Conservation (phyloP, 2,888 invertebrate species). For the Meghimatium bilineatum region DNA sequence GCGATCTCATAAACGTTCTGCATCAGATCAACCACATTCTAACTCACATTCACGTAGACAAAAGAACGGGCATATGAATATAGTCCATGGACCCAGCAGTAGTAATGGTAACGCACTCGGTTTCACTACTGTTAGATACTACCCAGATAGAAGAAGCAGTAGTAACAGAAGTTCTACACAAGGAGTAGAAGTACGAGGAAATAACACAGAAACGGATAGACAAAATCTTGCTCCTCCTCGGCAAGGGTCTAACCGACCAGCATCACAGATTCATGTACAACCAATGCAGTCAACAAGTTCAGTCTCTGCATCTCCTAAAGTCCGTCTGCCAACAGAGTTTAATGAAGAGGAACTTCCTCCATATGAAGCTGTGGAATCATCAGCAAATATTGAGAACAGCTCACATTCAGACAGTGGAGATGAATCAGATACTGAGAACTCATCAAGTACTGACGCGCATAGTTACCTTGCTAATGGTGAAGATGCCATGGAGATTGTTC, state of each 20-base stretch:
- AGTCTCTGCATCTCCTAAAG: constrained; percentile 6
- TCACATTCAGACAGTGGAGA: constrained; percentile 42
- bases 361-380: constrained; percentile 57
- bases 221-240: constrained; percentile 28
- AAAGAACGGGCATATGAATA: constrained; percentile 27
- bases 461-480: constrained; percentile 33
- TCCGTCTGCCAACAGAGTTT: constrained; percentile 54
- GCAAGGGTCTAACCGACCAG: constrained; percentile 13
- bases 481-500: constrained; percentile 35
- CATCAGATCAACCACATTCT: constrained; percentile 40
- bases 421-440: constrained; percentile 51
- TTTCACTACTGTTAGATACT: constrained; percentile 19
- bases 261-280: not conserved
- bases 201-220: constrained; percentile 33
- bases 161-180: constrained; percentile 32
- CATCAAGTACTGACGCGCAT: constrained; percentile 44
- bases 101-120: constrained; percentile 25
- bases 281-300: not conserved
- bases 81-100: not conserved
- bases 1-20: constrained; percentile 41
- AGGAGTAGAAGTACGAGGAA: constrained; percentile 26
- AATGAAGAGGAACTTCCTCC: constrained; percentile 70
- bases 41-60: constrained; percentile 33
- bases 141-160: constrained; percentile 36
- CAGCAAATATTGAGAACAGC: constrained; percentile 14